A percentile compares a stretch with the other conserved stretches of the same genome.
phyloP scores from a whole-genome alignment of 2,113 vertebrate species.

The Tetraodon nigroviridis region DNA sequence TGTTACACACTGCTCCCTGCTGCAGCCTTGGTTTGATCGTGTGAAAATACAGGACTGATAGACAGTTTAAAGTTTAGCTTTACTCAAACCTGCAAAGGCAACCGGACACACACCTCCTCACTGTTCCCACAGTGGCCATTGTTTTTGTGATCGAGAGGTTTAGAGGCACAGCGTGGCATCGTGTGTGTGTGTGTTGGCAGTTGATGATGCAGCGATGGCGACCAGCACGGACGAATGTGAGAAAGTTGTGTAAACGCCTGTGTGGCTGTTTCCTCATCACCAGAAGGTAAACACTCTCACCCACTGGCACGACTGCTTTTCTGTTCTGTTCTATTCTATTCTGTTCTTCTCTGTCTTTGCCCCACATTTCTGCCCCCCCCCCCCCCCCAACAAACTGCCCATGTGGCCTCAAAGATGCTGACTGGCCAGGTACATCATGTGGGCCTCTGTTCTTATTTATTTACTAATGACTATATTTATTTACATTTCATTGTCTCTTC shows the following conservation, averaged over 20 bases:
- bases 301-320: conserved; percentile 68
- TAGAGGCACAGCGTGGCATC: conserved; percentile 6
- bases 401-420: no score
- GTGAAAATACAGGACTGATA: no score
- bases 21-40: no score
- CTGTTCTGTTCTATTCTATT: conserved; percentile 14
- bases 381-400: no score
- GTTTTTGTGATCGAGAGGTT: background rate
- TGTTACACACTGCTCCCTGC: no score
- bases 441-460: no score
- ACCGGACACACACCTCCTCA: no score
- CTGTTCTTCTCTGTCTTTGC: conserved; percentile 14
- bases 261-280: conserved; percentile 73
- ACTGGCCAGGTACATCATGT: no score
- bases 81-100: no score
- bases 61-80: background rate
- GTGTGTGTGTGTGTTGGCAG: conserved; percentile 47
- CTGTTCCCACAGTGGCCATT: no score
- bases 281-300: conserved; percentile 72
- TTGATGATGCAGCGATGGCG: conserved; percentile 31
- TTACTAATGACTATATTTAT: no score
- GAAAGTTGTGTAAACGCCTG: conserved; percentile 59
- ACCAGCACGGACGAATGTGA: conserved; percentile 54
- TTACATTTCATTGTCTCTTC: no score
- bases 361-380: background rate